These are phyloP conservation scores for Colaptes auratus DNA, from an alignment of 2,113 vertebrate species.

Conservation along the genomic window DNA sequence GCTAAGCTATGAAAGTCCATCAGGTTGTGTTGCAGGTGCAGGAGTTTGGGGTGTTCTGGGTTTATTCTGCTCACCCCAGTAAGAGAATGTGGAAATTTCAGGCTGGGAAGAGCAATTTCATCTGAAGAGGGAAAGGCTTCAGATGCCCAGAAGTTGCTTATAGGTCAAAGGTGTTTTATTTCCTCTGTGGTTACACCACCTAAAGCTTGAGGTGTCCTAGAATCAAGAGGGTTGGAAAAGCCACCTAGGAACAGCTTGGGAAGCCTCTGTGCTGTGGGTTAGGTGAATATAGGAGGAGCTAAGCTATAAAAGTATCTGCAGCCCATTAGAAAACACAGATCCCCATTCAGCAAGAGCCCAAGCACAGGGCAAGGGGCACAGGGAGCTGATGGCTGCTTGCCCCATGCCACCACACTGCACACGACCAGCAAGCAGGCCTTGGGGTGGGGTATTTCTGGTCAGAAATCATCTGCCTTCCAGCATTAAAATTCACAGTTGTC, in stretches of 20 bases:
- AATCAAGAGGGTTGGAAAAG: too few species aligned
- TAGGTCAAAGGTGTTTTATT: neutral
- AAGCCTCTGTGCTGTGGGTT: neutral
- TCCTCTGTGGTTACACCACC: neutral
- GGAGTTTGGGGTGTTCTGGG: neutral
- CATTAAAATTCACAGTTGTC: too few species aligned
- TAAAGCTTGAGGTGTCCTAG: neutral
- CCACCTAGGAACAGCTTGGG: fast-evolving
- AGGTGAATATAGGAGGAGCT: neutral
- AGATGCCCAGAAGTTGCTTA: fast-evolving
- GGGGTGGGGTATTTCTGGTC: too few species aligned
- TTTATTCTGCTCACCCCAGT: neutral
- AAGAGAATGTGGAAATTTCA: fast-evolving
- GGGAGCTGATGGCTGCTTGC: too few species aligned
- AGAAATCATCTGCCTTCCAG: too few species aligned
- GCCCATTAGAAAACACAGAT: too few species aligned
- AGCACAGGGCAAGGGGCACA: too few species aligned
- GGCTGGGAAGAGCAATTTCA: neutral
- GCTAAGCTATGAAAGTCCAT: neutral
- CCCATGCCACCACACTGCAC: too few species aligned
- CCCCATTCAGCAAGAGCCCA: neutral
- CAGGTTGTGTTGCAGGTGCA: neutral
- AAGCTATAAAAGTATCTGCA: neutral
- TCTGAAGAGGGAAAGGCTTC: fast-evolving
- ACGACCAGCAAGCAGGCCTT: too few species aligned